Evolutionary conservation across 2,797 vertebrate genomes (phyloP).

Genomic region (Crocodylus rhombifer): DNA sequence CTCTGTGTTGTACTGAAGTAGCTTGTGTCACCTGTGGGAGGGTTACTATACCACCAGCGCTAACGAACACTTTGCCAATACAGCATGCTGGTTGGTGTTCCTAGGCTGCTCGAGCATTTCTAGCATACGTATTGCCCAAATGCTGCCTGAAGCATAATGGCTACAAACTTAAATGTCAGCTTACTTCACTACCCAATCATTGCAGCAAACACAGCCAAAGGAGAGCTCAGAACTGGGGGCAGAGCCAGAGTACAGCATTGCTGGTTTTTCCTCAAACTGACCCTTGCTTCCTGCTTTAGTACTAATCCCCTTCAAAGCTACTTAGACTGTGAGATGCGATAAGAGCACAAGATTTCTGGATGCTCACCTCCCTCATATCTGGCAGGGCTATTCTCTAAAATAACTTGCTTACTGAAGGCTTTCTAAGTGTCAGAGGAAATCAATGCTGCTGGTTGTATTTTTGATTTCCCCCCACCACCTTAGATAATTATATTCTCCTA

Average conservation of each 20-base stretch:
- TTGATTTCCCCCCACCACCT: neutral
- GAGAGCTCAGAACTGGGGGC: neutral
- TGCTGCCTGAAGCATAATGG: neutral
- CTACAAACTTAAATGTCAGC: too few species aligned
- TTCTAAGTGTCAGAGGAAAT: constrained; percentile 20
- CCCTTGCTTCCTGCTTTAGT: neutral
- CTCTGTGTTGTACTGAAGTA: too few species aligned
- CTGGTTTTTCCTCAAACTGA: neutral
- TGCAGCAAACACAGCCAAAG: neutral
- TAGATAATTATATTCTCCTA: constrained; percentile 31
- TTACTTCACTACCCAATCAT: neutral
- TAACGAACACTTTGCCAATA: too few species aligned
- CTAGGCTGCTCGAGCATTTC: too few species aligned
- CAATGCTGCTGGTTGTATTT: constrained; percentile 20
- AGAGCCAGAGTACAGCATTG: neutral
- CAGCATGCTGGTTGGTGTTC: too few species aligned
- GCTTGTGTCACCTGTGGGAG: too few species aligned
- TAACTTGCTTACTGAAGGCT: neutral
- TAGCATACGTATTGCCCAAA: too few species aligned
- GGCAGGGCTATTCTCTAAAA: neutral
- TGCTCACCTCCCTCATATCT: neutral
- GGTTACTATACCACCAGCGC: too few species aligned
- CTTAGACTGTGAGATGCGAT: neutral
- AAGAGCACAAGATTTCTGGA: neutral
- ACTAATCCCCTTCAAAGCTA: neutral